Percentiles rank a stretch among this genome's conserved stretches.
Evolutionary conservation across 2,797 vertebrate species (phyloP).

Genomic region (Sebastolobus altivelis): DNA sequence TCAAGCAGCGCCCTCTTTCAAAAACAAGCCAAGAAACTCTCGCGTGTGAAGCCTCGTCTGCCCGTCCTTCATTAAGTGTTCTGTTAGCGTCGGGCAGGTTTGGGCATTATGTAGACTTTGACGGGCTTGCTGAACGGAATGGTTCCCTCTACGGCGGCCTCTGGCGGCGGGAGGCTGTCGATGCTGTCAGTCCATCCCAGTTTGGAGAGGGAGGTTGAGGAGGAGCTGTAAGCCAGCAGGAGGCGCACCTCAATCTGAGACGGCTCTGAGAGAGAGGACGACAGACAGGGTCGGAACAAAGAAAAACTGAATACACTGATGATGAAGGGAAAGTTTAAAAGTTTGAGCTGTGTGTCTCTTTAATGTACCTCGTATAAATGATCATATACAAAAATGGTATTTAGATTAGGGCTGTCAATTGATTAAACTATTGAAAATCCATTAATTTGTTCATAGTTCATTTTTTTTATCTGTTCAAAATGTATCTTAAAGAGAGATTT

Average conservation of each 20-base stretch:
- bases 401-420: too few species aligned
- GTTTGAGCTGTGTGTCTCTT: too few species aligned
- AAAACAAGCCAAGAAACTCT: not conserved
- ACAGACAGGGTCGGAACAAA: not conserved
- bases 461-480: too few species aligned
- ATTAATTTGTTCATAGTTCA: too few species aligned
- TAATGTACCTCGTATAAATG: too few species aligned
- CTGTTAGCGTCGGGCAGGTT: conserved; percentile 90
- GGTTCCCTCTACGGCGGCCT: conserved; percentile 91
- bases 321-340: not conserved
- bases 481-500: too few species aligned
- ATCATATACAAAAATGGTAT: too few species aligned
- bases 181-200: conserved; percentile 86
- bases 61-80: too few species aligned
- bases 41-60: not conserved
- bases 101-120: conserved; percentile 98
- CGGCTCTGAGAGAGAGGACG: conserved; percentile 84
- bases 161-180: conserved; percentile 83
- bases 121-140: conserved; percentile 95
- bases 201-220: conserved; percentile 81
- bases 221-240: conserved; percentile 93
- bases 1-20: not conserved
- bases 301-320: not conserved
- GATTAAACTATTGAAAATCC: too few species aligned
- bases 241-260: conserved; percentile 95